Evolutionary conservation across 30 jellyfish, hydroid and myxozoan genomes (phyloP).

Genomic region (Haliclystus octoradiatus): DNA sequence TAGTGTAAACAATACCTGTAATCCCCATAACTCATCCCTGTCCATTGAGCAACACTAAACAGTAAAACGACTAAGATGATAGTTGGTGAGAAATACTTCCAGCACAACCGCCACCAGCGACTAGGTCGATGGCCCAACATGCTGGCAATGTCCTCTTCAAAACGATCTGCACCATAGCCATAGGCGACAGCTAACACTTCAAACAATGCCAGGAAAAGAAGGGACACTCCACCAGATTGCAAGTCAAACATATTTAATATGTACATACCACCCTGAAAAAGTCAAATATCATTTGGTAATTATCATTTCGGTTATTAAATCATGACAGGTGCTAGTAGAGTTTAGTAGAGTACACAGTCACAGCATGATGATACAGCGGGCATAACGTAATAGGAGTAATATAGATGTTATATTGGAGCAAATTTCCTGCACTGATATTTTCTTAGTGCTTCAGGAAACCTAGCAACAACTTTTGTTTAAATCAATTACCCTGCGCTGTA

Average conservation of each 20-base stretch:
- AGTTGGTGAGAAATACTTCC: slow-evolving; percentile 79
- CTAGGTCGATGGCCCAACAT: slow-evolving; percentile 72
- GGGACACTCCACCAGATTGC: slow-evolving; percentile 96
- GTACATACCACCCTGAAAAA: slow-evolving; percentile 85
- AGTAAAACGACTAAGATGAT: slow-evolving; percentile 47
- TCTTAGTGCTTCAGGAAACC: no score
- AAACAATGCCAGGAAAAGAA: slow-evolving; percentile 70
- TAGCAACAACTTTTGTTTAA: no score
- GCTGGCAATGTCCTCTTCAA: slow-evolving; percentile 44
- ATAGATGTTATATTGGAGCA: no score
- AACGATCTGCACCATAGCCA: slow-evolving; percentile 87
- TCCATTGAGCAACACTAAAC: slow-evolving; percentile 69
- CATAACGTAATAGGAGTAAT: no score
- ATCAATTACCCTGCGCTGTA: no score
- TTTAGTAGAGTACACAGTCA: no score
- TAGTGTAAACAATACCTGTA: no score
- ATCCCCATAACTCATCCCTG: slow-evolving; percentile 55
- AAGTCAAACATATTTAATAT: slow-evolving; percentile 64
- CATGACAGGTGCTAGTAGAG: no score
- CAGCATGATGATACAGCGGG: no score
- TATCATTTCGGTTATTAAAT: no score
- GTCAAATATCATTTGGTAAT: no score
- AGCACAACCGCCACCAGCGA: slow-evolving; percentile 84
- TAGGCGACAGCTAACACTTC: slow-evolving; percentile 77
- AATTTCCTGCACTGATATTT: no score